These are phyloP conservation scores for Drosophila mayaguana DNA, from an alignment of 2,888 invertebrate species.

Conservation along the genomic window DNA sequence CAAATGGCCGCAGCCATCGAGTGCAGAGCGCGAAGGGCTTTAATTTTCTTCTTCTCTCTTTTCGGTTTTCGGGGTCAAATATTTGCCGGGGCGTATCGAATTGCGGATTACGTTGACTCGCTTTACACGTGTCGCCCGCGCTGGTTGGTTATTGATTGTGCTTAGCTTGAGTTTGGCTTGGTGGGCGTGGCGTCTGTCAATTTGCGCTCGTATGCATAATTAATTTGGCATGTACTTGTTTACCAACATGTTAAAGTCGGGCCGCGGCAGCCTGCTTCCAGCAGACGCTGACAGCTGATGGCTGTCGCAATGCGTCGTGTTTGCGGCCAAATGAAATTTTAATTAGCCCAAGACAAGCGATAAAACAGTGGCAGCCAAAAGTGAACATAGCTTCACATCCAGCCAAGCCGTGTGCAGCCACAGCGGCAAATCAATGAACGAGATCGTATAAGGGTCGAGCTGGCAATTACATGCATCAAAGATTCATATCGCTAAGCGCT, in stretches of 20 bases:
- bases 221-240: constrained; percentile 38
- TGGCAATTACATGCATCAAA: constrained; percentile 79
- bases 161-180: constrained; percentile 20
- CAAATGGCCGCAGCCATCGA: constrained; percentile 55
- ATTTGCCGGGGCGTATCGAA: constrained; percentile 46
- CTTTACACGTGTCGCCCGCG: constrained; percentile 27
- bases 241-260: constrained; percentile 9
- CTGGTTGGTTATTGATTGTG: constrained; percentile 60
- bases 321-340: constrained; percentile 72
- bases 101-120: constrained; percentile 44
- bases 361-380: constrained; percentile 54
- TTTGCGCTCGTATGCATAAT: constrained; percentile 51
- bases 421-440: constrained; percentile 47
- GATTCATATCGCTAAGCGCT: constrained; percentile 78
- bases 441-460: constrained; percentile 48
- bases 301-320: constrained; percentile 43
- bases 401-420: not conserved
- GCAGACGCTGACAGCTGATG: constrained; percentile 19
- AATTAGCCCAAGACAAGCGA: constrained; percentile 76
- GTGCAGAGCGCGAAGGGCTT: constrained; percentile 14
- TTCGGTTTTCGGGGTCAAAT: constrained; percentile 49
- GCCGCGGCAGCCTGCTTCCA: constrained; percentile 4
- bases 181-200: constrained; percentile 64
- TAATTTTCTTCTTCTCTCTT: not conserved
- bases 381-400: constrained; percentile 54